Percentiles rank a stretch among this genome's conserved stretches.
These are phyloP conservation scores for Eupeodes corollae DNA, from an alignment of 1,140 invertebrate species.

Conservation along the genomic window DNA sequence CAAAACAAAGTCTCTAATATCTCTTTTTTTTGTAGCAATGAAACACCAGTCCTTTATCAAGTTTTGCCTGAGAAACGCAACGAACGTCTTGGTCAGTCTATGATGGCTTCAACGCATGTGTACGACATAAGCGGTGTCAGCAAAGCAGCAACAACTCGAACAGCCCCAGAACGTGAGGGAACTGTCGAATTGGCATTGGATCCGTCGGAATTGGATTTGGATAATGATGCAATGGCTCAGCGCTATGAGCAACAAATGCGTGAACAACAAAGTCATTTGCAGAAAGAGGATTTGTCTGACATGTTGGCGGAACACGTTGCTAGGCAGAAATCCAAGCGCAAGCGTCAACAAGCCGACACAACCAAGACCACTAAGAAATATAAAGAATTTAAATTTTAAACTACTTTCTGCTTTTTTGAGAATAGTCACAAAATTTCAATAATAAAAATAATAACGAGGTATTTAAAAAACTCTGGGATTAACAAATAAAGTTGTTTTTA, in stretches of 20 bases:
- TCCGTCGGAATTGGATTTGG: conserved; percentile 92
- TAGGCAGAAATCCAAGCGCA: conserved; percentile 86
- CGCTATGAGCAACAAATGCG: conserved; percentile 93
- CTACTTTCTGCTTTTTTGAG: too few relatives aligned
- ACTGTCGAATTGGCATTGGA: conserved; percentile 90
- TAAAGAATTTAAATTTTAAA: conserved; percentile 94
- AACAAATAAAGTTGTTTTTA: too few relatives aligned
- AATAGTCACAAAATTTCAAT: too few relatives aligned
- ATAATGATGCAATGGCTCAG: conserved; percentile 91
- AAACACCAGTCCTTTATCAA: conserved; percentile 84
- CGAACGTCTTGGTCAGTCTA: conserved; percentile 79
- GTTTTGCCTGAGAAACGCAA: conserved; percentile 90
- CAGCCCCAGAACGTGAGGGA: conserved; percentile 44
- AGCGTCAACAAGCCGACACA: conserved; percentile 77
- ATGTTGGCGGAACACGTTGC: conserved; percentile 98
- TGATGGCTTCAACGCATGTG: conserved; percentile 98
- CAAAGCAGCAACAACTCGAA: conserved; percentile 37
- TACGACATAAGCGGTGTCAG: conserved; percentile 63
- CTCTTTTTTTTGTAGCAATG: conserved; percentile 46
- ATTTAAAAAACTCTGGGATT: too few relatives aligned
- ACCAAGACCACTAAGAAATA: conserved; percentile 93
- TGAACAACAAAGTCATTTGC: conserved; percentile 76
- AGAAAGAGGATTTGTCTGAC: conserved; percentile 92
- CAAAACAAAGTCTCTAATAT: conserved; percentile 1
- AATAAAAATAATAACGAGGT: too few relatives aligned